Evolutionary conservation across 2,113 vertebrate genomes (phyloP).

Genomic region (Aplodontia rufa): DNA sequence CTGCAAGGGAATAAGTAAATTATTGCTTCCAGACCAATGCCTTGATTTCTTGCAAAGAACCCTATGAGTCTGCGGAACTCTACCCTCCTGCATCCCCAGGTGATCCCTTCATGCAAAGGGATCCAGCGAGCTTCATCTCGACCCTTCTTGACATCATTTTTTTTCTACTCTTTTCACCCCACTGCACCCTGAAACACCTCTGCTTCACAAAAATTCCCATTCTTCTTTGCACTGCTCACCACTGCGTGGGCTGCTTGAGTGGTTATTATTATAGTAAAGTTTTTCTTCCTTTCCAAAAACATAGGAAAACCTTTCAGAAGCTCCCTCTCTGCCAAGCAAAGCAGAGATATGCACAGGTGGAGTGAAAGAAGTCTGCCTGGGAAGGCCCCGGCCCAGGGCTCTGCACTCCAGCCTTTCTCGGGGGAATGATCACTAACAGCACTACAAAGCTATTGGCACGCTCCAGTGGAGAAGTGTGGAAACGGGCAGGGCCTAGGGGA

Average conservation of each 20-base stretch:
- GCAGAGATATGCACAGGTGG: rapidly evolving
- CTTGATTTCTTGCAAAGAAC: background rate
- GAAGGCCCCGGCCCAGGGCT: rapidly evolving
- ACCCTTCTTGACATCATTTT: background rate
- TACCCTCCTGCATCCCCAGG: background rate
- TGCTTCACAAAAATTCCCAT: background rate
- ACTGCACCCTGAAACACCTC: background rate
- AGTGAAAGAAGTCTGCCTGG: no score
- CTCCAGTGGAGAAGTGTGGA: background rate
- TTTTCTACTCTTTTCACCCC: background rate
- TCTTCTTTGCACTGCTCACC: background rate
- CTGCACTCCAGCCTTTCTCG: background rate
- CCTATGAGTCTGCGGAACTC: background rate
- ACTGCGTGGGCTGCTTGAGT: background rate
- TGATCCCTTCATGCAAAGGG: background rate
- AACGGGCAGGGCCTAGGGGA: background rate
- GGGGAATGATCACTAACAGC: background rate
- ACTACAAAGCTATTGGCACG: rapidly evolving
- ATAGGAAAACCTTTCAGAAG: background rate
- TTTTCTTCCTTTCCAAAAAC: background rate
- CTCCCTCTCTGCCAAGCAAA: background rate
- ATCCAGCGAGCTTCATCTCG: background rate
- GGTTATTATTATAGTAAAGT: background rate
- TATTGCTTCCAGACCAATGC: background rate
- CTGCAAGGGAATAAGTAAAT: background rate